Base-by-base conservation (phyloP, 2,888 invertebrate genomes). In the Allygus modestus region DNA sequence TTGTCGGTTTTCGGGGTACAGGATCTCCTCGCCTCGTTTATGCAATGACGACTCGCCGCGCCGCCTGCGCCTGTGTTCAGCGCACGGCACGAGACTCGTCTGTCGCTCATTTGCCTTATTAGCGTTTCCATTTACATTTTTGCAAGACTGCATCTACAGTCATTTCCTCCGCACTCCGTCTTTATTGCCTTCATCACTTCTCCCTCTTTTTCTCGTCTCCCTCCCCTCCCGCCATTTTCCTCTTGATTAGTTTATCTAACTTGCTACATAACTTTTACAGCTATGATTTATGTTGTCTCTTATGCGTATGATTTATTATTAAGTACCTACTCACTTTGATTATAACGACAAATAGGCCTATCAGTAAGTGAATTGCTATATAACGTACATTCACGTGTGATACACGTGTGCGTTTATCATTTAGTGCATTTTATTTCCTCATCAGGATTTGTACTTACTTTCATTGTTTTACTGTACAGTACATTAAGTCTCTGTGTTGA, bases 71-170 rank as follows among this genome's bases (percentile, higher is more conserved):
- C n/a, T 37, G 43, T 43, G 58, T 73, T 20, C 75, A 46, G 26
- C 23, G n/a, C 75, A 9, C 73, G 46, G 28, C 51, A 77, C 75
- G 26, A 46, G 46, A 26, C 75, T 46, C 28, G 23, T 28, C 28
- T 28, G 65, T 0, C 65, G 26, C 75, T 46, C 75, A 77, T 77
- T 77, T 77, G 75, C 75, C 75, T 77, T 77, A 77, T 77, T 77
- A 77, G 75, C 41, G 41, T 77, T 77, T 77, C 75, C 75, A 77
- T 77, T 77, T 77, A 46, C 75, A 77, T 77, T 77, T 77, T 77
- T 77, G 71, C 71, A 71, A 71, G 71, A 71, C 71, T 71, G 71
- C 71, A 71, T 71, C 71, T 77, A 46, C 75, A 77, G 75, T 46
- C 75, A 43, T 77, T 65, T 43, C 75, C 46, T 28, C 75, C 46